Evolutionary conservation across 2,888 invertebrate species (phyloP).

Genomic region (Noctua janthe): DNA sequence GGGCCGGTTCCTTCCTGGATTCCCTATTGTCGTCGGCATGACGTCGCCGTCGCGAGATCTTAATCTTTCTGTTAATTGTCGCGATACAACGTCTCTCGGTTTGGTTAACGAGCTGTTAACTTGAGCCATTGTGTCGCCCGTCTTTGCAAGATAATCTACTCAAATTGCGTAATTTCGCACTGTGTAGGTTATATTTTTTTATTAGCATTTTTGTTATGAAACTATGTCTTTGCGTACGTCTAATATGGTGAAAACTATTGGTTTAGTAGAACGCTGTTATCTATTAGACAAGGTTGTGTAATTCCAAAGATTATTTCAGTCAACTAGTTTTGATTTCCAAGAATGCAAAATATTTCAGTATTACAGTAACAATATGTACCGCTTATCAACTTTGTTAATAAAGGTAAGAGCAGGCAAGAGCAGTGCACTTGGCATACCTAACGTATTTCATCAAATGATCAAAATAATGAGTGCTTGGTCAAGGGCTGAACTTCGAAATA

Average conservation of each 20-base stretch:
- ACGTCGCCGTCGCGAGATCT: conserved; percentile 76
- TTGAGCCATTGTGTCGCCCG: conserved; percentile 78
- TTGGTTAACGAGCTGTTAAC: conserved; percentile 84
- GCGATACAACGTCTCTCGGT: conserved; percentile 76
- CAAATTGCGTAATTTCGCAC: conserved; percentile 53
- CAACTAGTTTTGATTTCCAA: neutral
- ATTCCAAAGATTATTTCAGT: conserved; percentile 26
- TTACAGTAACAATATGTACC: neutral
- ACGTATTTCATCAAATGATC: conserved; percentile 9
- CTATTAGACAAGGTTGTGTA: conserved; percentile 44
- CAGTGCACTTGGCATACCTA: conserved; percentile 19
- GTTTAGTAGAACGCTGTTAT: conserved; percentile 43
- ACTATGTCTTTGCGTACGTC: conserved; percentile 17
- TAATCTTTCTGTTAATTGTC: conserved; percentile 84
- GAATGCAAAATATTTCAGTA: neutral
- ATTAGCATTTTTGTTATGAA: conserved; percentile 23
- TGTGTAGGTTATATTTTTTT: conserved; percentile 33
- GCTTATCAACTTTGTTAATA: neutral
- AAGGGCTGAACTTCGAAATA: conserved; percentile 11
- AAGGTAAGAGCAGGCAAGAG: conserved; percentile 2
- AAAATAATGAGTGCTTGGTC: conserved; percentile 7
- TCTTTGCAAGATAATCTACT: conserved; percentile 61
- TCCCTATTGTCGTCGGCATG: conserved; percentile 74
- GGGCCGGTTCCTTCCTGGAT: conserved; percentile 62
- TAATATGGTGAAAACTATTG: conserved; percentile 29